phyloP scores from a whole-genome alignment of 2,888 invertebrate genomes.

The Pharmacophagus antenor region DNA sequence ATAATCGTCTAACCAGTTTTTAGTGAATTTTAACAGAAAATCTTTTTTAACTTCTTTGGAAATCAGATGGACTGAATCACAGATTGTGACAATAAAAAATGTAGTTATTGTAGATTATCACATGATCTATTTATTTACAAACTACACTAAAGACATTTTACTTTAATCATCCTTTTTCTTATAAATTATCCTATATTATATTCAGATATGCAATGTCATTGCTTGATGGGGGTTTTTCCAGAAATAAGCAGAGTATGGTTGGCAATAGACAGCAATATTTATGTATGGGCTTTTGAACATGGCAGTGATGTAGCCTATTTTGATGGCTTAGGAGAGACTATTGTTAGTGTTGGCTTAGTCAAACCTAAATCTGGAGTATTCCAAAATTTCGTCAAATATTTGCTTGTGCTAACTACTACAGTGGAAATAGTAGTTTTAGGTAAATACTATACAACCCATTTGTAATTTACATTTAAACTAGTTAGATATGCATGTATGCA shows the following conservation, averaged over 20 bases:
- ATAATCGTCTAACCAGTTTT: too few species aligned
- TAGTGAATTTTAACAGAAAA: background rate
- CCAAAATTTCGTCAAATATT: slow-evolving; percentile 92
- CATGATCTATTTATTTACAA: too few species aligned
- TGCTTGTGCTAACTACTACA: slow-evolving; percentile 95
- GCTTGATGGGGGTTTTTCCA: slow-evolving; percentile 98
- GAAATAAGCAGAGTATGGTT: slow-evolving; percentile 98
- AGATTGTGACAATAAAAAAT: too few species aligned
- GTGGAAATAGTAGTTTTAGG: slow-evolving; percentile 95
- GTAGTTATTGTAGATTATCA: too few species aligned
- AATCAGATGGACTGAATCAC: background rate
- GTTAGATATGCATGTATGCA: too few species aligned
- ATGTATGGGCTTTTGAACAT: slow-evolving; percentile 98
- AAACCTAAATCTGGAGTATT: slow-evolving; percentile 94
- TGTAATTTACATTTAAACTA: too few species aligned
- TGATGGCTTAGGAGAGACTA: slow-evolving; percentile 96
- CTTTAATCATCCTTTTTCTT: background rate
- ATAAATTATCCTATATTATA: slow-evolving; percentile 40
- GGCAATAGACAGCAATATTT: slow-evolving; percentile 98
- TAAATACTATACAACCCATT: too few species aligned
- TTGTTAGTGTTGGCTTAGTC: slow-evolving; percentile 94
- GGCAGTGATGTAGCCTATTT: slow-evolving; percentile 97
- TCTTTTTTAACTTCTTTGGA: background rate
- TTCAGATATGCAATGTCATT: slow-evolving; percentile 96
- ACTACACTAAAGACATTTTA: background rate